Percentiles rank a stretch among this genome's conserved stretches.
Evolutionary conservation across 2,888 invertebrate genomes (phyloP).

Genomic region (Neelides folsomi): DNA sequence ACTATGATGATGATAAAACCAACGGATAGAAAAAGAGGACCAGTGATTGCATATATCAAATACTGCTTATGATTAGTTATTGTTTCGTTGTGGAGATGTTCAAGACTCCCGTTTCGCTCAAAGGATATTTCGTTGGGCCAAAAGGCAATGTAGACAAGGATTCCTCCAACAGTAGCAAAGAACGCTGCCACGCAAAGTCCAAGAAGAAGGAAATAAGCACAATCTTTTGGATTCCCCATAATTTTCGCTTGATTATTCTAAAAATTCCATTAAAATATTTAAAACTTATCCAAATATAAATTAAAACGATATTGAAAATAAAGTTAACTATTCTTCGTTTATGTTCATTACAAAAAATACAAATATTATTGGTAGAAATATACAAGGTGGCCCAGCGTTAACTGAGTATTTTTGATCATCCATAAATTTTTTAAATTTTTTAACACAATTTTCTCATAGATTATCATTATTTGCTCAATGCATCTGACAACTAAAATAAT

Average conservation of each 20-base stretch:
- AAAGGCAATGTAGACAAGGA: constrained; percentile 28
- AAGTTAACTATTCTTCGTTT: no score
- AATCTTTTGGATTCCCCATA: constrained; percentile 21
- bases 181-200: constrained; percentile 27
- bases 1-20: constrained; percentile 20
- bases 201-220: constrained; percentile 28
- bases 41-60: constrained; percentile 20
- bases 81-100: background rate
- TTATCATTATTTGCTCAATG: no score
- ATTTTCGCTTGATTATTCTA: constrained; percentile 4
- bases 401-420: no score
- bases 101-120: background rate
- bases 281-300: no score
- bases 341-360: no score
- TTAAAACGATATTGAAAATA: no score
- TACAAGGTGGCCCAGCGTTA: no score
- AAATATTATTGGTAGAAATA: no score
- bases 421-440: no score
- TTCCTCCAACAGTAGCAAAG: constrained; percentile 26
- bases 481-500: no score
- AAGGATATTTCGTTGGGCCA: constrained; percentile 16
- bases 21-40: constrained; percentile 22
- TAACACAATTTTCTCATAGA: no score
- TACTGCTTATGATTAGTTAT: constrained; percentile 4
- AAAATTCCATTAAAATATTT: background rate